Percentiles rank a stretch among this genome's conserved stretches.
Conservation (phyloP, 2,888 invertebrate species). For the Athalia cordata region DNA sequence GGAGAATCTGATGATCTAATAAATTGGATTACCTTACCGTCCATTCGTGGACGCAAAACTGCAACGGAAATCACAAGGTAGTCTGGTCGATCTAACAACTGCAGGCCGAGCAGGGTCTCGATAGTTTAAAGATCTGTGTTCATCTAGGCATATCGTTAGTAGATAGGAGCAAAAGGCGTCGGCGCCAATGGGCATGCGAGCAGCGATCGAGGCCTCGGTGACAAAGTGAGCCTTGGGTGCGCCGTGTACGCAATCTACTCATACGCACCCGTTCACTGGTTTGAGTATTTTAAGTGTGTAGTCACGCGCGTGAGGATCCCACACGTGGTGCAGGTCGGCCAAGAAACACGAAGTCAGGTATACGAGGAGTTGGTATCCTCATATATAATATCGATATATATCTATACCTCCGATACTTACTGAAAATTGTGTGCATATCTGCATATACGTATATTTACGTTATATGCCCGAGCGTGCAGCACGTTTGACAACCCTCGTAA, state of each 20-base stretch:
- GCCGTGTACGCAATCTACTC: conserved; percentile 55
- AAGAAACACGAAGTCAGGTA: conserved; percentile 30
- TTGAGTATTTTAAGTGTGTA: neutral
- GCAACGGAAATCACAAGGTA: too few species aligned
- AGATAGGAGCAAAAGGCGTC: conserved; percentile 27
- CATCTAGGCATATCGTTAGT: conserved; percentile 24
- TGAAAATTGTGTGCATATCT: neutral
- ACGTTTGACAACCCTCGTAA: conserved; percentile 42
- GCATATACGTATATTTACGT: neutral
- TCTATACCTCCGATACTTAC: neutral
- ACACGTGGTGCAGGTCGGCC: conserved; percentile 14
- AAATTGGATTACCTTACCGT: too few species aligned
- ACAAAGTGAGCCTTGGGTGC: conserved; percentile 68
- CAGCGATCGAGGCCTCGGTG: conserved; percentile 61
- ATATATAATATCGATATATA: neutral
- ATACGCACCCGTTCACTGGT: conserved; percentile 40
- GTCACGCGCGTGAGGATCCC: conserved; percentile 38
- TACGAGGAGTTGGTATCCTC: conserved; percentile 3
- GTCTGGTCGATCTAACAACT: neutral
- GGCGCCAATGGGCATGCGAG: conserved; percentile 49
- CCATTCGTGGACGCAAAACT: too few species aligned
- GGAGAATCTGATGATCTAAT: too few species aligned
- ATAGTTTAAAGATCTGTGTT: conserved; percentile 3
- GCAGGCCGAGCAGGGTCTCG: neutral
- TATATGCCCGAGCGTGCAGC: neutral